Conservation (phyloP, 2,113 vertebrate species). For the Scomber scombrus region DNA sequence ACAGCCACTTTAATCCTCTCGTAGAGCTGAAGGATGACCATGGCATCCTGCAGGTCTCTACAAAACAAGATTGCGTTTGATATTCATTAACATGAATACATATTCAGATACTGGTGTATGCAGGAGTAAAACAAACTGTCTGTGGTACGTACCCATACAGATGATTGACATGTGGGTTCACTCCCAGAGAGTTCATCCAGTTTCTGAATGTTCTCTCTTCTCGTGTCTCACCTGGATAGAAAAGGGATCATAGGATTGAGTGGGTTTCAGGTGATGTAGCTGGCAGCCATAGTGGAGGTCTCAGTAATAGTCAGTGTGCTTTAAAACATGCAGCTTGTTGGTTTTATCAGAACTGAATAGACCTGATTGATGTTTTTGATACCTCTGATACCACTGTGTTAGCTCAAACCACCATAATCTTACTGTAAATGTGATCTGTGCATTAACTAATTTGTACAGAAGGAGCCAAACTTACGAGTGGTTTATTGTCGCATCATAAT, state of each 20-base stretch:
- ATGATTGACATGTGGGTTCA: slow-evolving; percentile 93
- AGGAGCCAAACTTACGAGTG: neutral
- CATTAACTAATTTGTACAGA: neutral
- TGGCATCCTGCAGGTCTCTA: slow-evolving; percentile 93
- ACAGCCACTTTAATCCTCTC: slow-evolving; percentile 96
- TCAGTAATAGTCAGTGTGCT: neutral
- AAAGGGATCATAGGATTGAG: slow-evolving; percentile 45
- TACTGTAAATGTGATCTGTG: neutral
- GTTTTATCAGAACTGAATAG: neutral
- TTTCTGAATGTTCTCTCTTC: slow-evolving; percentile 96
- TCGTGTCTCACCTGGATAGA: slow-evolving; percentile 89
- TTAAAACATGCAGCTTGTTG: neutral
- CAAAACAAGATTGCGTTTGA: slow-evolving; percentile 49
- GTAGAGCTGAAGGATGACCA: slow-evolving; percentile 96
- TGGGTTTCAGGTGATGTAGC: too few relatives aligned
- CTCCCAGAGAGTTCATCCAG: slow-evolving; percentile 97
- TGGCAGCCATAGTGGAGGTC: neutral
- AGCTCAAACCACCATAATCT: too few relatives aligned
- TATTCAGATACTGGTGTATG: neutral
- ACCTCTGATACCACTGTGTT: neutral
- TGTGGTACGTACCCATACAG: slow-evolving; percentile 87
- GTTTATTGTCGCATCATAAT: neutral
- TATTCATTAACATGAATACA: slow-evolving; percentile 1
- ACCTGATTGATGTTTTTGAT: neutral
- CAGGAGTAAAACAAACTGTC: neutral